Evolutionary conservation across 2,888 invertebrate species (phyloP).

Genomic region (Lasioglossum leucozonium): DNA sequence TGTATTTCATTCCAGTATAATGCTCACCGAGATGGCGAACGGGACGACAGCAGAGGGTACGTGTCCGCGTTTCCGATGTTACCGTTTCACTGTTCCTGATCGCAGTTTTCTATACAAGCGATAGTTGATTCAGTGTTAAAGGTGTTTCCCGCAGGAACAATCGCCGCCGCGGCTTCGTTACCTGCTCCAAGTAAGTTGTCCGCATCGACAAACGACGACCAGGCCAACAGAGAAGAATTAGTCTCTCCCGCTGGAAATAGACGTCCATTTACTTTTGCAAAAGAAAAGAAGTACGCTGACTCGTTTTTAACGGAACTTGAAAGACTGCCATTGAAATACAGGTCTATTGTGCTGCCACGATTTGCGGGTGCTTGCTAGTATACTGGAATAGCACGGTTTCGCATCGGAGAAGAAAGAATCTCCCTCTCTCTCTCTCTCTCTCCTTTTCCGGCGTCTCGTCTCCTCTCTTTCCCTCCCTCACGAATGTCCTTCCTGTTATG

Average conservation of each 20-base stretch:
- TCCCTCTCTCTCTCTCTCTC: constrained; percentile 1
- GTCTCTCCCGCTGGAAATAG: constrained; percentile 17
- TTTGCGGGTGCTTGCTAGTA: constrained; percentile 23
- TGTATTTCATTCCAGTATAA: constrained; percentile 7
- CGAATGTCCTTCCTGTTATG: constrained; percentile 10
- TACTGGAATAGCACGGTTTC: constrained; percentile 19
- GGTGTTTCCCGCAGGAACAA: constrained; percentile 28
- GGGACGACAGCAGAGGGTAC: neutral
- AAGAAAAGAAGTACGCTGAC: constrained; percentile 41
- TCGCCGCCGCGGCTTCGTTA: constrained; percentile 39
- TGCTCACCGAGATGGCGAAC: neutral
- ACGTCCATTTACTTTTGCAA: constrained; percentile 38
- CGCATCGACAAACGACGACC: constrained; percentile 34
- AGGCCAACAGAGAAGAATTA: constrained; percentile 32
- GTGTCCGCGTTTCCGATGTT: neutral
- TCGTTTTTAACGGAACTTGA: constrained; percentile 52
- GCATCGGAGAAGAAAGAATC: constrained; percentile 30
- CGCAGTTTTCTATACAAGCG: constrained; percentile 8
- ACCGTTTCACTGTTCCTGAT: neutral
- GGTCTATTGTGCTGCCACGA: constrained; percentile 51
- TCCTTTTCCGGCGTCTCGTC: no score
- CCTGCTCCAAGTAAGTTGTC: constrained; percentile 24
- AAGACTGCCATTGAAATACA: constrained; percentile 52
- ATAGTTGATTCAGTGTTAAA: constrained; percentile 31
- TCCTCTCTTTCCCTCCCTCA: constrained; percentile 8